Evolutionary conservation across 2,113 vertebrate genomes (phyloP).

Genomic region (Phyllostomus discolor): DNA sequence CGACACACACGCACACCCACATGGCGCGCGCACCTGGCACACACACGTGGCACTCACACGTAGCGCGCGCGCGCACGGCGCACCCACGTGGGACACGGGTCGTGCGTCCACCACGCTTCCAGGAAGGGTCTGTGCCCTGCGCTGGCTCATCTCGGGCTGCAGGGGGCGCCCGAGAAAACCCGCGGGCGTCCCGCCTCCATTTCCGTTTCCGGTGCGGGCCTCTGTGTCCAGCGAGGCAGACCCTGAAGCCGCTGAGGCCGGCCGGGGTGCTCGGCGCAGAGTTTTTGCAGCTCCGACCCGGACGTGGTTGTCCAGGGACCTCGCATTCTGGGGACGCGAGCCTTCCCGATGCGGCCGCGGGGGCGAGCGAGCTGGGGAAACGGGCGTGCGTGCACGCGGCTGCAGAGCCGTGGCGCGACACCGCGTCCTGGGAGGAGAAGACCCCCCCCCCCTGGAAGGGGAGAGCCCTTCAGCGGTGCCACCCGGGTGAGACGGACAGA

Average conservation of each 20-base stretch:
- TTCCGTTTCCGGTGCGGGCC: neutral
- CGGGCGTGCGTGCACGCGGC: accelerated
- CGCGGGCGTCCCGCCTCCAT: neutral
- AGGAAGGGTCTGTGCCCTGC: neutral
- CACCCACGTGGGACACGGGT: too few relatives aligned
- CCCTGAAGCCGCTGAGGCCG: neutral
- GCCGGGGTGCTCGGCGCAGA: neutral
- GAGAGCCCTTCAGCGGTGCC: neutral
- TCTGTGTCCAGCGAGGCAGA: neutral
- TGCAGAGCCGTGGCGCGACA: neutral
- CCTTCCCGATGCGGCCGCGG: neutral
- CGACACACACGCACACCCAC: too few relatives aligned
- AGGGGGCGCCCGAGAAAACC: neutral
- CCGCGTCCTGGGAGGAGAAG: neutral
- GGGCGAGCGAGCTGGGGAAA: neutral
- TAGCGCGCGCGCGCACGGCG: too few relatives aligned
- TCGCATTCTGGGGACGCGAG: neutral
- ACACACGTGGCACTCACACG: too few relatives aligned
- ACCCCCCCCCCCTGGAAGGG: too few relatives aligned
- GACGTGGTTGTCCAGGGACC: neutral
- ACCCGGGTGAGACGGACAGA: neutral
- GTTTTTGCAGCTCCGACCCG: too few relatives aligned
- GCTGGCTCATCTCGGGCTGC: neutral
- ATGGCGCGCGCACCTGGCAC: too few relatives aligned
- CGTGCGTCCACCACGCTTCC: too few relatives aligned